These are phyloP conservation scores for Lepilemur ruficaudatus DNA, from an alignment of 2,797 vertebrate species.

Conservation along the genomic window DNA sequence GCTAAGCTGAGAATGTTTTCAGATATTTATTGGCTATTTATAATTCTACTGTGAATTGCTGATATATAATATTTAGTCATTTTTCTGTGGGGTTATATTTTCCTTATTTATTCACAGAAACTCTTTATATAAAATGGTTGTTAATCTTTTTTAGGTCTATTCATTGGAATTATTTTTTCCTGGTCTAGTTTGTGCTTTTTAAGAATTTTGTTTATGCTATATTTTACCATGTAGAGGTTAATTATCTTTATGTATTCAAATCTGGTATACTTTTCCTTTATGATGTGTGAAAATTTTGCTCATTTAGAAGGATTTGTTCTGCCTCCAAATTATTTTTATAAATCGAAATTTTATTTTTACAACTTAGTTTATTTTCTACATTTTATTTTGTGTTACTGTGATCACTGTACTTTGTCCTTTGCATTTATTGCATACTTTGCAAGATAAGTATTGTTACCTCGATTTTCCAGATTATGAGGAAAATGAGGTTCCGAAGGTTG, in stretches of 20 bases:
- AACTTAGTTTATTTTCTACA: neutral
- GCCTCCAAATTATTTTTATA: neutral
- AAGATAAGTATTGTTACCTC: neutral
- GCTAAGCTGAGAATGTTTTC: neutral
- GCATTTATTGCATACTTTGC: neutral
- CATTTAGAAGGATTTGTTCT: neutral
- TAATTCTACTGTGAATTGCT: slow-evolving; percentile 3
- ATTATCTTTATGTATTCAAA: neutral
- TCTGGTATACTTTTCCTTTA: neutral
- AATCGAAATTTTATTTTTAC: neutral
- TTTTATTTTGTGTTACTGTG: neutral
- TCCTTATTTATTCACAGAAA: slow-evolving; percentile 2
- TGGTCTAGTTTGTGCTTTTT: neutral
- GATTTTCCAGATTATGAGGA: slow-evolving; percentile 14
- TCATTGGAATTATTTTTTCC: neutral
- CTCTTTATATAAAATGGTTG: neutral
- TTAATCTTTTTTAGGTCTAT: neutral
- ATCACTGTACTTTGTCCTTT: neutral
- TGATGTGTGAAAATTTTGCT: neutral
- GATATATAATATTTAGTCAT: neutral
- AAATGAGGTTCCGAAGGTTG: neutral
- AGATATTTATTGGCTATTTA: neutral
- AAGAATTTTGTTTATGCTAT: neutral
- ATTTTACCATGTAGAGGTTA: neutral
- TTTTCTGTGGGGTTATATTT: slow-evolving; percentile 9